Conservation (phyloP, 2,113 vertebrate species). For the Equus quagga region DNA sequence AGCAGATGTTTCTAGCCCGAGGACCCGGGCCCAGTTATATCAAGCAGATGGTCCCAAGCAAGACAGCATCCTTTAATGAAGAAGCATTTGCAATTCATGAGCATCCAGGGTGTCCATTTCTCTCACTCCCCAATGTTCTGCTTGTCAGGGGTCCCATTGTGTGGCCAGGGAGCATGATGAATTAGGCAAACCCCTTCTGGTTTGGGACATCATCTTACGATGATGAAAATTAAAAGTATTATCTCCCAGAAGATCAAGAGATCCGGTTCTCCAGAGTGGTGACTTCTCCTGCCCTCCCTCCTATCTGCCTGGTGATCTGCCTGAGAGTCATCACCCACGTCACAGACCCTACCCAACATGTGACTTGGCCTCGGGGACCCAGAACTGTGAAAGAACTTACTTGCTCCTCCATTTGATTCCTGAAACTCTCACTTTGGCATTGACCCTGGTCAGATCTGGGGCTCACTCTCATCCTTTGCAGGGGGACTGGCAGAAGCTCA, state of each 20-base stretch:
- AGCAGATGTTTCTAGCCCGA: slow-evolving; percentile 92
- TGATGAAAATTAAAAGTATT: slow-evolving; percentile 91
- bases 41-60: slow-evolving; percentile 95
- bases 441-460: not conserved
- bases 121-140: slow-evolving; percentile 89
- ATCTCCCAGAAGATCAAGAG: slow-evolving; percentile 87
- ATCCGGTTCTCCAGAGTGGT: not conserved
- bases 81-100: slow-evolving; percentile 98
- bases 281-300: not conserved
- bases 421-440: not conserved
- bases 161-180: slow-evolving; percentile 91
- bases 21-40: slow-evolving; percentile 88
- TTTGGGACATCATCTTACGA: slow-evolving; percentile 88
- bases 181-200: slow-evolving; percentile 96
- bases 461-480: not conserved
- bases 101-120: slow-evolving; percentile 93
- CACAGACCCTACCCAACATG: not conserved
- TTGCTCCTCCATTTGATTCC: not conserved
- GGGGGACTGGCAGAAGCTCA: not conserved
- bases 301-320: not conserved
- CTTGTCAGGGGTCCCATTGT: slow-evolving; percentile 89
- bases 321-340: not conserved
- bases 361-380: not conserved
- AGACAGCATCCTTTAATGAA: slow-evolving; percentile 88
- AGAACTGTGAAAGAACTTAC: not conserved